A percentile compares a stretch with the other conserved stretches of the same genome.
Conservation (phyloP, 2,113 vertebrate species). For the Zapus hudsonius region DNA sequence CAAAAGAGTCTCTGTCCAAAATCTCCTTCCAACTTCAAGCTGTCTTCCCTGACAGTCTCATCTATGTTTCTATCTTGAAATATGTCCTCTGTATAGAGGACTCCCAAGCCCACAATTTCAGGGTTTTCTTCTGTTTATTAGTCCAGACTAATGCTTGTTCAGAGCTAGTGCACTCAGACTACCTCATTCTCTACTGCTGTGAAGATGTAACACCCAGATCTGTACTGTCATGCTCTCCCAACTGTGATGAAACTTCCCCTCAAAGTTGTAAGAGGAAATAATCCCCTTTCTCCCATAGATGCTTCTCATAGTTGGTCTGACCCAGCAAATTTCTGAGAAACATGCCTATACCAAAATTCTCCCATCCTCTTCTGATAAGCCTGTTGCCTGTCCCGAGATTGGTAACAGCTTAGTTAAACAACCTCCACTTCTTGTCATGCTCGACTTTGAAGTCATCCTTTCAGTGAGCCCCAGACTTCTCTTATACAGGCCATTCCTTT, state of each 20-base stretch:
- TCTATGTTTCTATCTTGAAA: neutral
- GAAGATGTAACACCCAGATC: too few species aligned
- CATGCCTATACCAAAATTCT: neutral
- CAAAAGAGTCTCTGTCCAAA: neutral
- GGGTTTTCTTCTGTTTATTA: neutral
- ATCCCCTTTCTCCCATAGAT: neutral
- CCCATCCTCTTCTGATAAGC: neutral
- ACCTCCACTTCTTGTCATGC: neutral
- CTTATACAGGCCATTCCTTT: neutral
- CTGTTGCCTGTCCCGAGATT: neutral
- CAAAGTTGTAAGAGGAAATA: too few species aligned
- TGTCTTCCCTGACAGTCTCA: neutral
- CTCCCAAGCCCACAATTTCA: neutral
- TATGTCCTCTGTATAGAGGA: neutral
- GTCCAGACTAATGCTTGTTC: too few species aligned
- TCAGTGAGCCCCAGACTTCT: neutral
- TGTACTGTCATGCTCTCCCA: too few species aligned
- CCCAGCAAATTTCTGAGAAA: neutral
- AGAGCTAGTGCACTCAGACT: too few species aligned
- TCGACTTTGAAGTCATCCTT: neutral
- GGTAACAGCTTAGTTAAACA: neutral
- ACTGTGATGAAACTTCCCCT: too few species aligned
- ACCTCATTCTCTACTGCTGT: neutral
- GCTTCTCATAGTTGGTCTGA: too few species aligned
- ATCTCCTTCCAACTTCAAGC: neutral